phyloP scores from a whole-genome alignment of 2,113 vertebrate genomes.

The Austrofundulus limnaeus region DNA sequence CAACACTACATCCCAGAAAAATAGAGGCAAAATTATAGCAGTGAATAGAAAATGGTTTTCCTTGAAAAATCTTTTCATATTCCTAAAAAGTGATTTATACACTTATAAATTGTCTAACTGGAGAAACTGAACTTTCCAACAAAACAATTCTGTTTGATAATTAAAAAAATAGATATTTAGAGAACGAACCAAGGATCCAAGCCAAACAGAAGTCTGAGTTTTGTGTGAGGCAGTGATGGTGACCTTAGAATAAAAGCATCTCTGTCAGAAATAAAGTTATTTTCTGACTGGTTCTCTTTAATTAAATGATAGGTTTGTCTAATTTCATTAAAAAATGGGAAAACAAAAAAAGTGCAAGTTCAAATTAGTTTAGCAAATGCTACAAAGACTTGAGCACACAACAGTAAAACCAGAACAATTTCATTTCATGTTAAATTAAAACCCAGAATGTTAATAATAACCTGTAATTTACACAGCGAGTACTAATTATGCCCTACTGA shows the following conservation, averaged over 20 bases:
- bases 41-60: too few species aligned
- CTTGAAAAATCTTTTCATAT: too few species aligned
- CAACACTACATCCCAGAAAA: too few species aligned
- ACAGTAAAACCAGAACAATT: background rate
- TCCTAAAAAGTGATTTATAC: too few species aligned
- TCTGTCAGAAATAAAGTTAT: background rate
- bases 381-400: background rate
- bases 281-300: background rate
- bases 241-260: background rate
- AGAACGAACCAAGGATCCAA: background rate
- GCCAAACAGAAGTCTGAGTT: background rate
- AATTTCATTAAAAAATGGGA: too few species aligned
- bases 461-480: slow-evolving; percentile 15
- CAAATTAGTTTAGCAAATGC: background rate
- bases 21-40: too few species aligned
- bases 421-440: background rate
- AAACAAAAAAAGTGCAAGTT: background rate
- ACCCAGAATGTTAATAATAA: slow-evolving; percentile 18
- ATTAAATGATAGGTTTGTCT: too few species aligned
- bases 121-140: too few species aligned
- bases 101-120: too few species aligned
- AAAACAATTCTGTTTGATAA: too few species aligned
- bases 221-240: background rate
- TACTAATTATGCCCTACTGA: slow-evolving; percentile 10
- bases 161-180: too few species aligned